Evolutionary conservation across 2,113 vertebrate genomes (phyloP), one percentile per base, ranked within the genome.

Genomic region (Myiagra hebetior): DNA sequence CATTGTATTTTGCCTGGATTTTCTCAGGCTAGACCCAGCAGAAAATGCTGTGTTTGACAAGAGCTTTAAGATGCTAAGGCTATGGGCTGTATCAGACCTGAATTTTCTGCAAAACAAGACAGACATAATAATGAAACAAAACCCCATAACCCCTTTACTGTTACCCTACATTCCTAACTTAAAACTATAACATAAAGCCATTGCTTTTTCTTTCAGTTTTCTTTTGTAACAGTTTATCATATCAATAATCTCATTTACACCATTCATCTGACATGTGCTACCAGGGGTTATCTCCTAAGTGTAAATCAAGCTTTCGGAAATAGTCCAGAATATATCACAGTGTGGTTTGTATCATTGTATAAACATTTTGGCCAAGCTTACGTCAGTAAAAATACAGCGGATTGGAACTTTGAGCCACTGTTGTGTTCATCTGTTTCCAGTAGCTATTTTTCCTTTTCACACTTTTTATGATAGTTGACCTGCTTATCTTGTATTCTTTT

Each of bases 401-500:
- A 64, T 24, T 65, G 37, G 11, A 80, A 86, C 37, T 42, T 70
- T 69, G 35, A 95, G 12, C 13, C 42, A 44, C 62, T 39, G 23
- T 62, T 35, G 13, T 80, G 69, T 85, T 94, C 10, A 9, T 70
- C 23, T 76, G 35, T 83, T 92, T 95, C 73, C 47, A 76, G 68
- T 77, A 68, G 41, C 41, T 79, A 22, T 79, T 92, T 87, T 87
- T 84, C 37, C 65, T 93, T 95, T 94, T 89, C 67, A 76, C 35
- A 13, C 23, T 80, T 85, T 76, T 24, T 46, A 37, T 92, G 59
- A 49, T 89, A 73, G 74, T 60, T 93, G 74, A 85, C 70, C 92
- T 89, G 85, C 85, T 82, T 96, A 87, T 78, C 57, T 55, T 76
- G 41, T 87, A 37, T 82, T 88, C 76, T 89, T 96, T 97, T 95